These are phyloP conservation scores for Biston stratarius DNA, from an alignment of 2,888 invertebrate species.

Conservation along the genomic window DNA sequence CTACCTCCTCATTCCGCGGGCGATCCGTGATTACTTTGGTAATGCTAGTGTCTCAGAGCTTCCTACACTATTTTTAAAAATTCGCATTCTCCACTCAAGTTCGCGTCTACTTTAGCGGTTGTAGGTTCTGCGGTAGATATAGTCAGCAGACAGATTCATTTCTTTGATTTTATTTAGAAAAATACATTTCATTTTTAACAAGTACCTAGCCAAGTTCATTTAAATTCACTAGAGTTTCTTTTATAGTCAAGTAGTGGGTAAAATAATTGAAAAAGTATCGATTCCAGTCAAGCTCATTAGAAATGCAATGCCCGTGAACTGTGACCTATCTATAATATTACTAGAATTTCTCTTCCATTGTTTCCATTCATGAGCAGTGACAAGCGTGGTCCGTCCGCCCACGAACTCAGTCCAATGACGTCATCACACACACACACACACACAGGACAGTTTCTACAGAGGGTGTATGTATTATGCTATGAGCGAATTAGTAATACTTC, in stretches of 20 bases:
- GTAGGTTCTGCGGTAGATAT: too few relatives aligned
- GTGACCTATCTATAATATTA: conserved; percentile 5
- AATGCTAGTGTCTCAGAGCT: too few relatives aligned
- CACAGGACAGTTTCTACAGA: not conserved
- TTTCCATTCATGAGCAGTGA: conserved; percentile 21
- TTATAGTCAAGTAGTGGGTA: not conserved
- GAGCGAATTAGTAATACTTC: not conserved
- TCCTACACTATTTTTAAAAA: too few relatives aligned
- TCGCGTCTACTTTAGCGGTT: too few relatives aligned
- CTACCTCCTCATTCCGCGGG: too few relatives aligned
- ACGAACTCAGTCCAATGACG: conserved; percentile 24
- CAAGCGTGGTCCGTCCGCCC: conserved; percentile 23
- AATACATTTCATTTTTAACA: too few relatives aligned
- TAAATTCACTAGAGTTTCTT: too few relatives aligned
- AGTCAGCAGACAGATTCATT: too few relatives aligned
- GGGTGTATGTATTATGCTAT: not conserved
- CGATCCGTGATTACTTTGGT: too few relatives aligned
- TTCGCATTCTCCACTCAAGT: too few relatives aligned
- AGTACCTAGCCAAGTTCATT: too few relatives aligned
- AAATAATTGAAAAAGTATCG: not conserved
- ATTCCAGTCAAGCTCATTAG: not conserved
- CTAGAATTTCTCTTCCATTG: conserved; percentile 9
- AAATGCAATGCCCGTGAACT: conserved; percentile 18
- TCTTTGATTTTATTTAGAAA: too few relatives aligned
- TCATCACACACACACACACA: conserved; percentile 16